Base-by-base conservation (phyloP, 2,113 vertebrate species). In the Phrynosoma blainvillii region DNA sequence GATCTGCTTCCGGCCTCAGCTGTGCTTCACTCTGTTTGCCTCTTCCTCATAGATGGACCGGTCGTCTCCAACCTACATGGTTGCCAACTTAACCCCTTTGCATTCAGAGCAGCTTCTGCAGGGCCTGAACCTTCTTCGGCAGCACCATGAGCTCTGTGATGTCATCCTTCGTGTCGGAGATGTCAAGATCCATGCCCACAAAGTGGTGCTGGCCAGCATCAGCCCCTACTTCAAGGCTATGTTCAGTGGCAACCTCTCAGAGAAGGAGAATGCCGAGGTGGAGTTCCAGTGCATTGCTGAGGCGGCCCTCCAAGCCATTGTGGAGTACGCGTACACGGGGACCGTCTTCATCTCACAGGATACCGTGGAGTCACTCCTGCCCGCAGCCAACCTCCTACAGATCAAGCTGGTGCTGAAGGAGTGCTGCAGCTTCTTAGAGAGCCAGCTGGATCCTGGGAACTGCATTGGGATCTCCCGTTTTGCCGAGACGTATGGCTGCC, bases 191-290 rank as follows among this genome's bases (percentile, higher is more conserved):
- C 98, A 99, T 75, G 99, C 99, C 2, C 99, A 99, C 96, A 99
- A 98, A 93, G 99, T 97, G 93, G 99, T 99, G 88, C 97, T 99
- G 90, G 99, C 99, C 94, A 98, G 98, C 96, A 98, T 99, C 96
- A 99, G 99, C 90, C 99, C 99, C 0, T 99, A 99, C 95, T 99
- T 99, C 96, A 99, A 99, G 96, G 99, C 99, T 96, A 99, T 99
- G 99, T 99, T 99, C 96, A 98, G 98, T 0, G 98, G 98, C 82
- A 99, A 98, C 95, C 97, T 99, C 62, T 99, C 98, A 0, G 98
- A 99, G 95, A 99, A 99, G 93, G 98, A 98, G 95, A 99, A 98
- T 86, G 97, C 98, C 0, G 98, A 99, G 94, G 99, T 99, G 88
- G 98, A 99, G 91, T 99, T 99, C 95, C 99, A 98, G 95, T 98